A percentile compares a stretch with the other conserved stretches of the same genome.
Conservation (phyloP, 1,140 invertebrate species). For the Polyergus mexicanus region DNA sequence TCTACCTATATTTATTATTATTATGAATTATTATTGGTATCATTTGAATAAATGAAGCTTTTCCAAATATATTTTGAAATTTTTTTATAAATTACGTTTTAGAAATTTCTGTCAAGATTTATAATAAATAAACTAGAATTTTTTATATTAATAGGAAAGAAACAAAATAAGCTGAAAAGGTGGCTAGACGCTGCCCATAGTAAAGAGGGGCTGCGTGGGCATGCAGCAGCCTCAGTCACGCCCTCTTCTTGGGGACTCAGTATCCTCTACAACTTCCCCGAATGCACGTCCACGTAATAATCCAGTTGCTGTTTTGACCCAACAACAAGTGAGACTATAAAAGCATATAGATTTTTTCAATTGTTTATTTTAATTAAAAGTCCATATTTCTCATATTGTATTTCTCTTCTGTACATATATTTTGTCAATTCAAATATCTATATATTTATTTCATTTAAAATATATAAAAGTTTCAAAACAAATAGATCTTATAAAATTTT, state of each 20-base stretch:
- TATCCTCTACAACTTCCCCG: conserved; percentile 87
- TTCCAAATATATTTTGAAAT: too few relatives aligned
- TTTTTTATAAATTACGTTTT: conserved; percentile 15
- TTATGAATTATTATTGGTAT: neutral
- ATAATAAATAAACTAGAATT: neutral
- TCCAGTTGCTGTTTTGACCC: conserved; percentile 86
- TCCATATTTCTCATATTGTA: neutral
- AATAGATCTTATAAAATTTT: conserved; percentile 20
- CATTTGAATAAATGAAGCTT: neutral
- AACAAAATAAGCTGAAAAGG: conserved; percentile 78
- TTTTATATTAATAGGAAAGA: conserved; percentile 77
- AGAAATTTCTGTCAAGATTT: neutral
- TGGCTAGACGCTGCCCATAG: conserved; percentile 86
- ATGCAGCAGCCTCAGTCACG: conserved; percentile 88
- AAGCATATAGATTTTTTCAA: neutral
- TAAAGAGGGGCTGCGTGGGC: conserved; percentile 88
- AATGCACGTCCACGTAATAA: conserved; percentile 83
- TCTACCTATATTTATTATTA: neutral
- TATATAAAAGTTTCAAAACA: neutral
- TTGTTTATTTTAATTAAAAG: neutral
- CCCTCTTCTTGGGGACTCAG: conserved; percentile 87
- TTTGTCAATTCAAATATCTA: neutral
- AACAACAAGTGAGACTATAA: conserved; percentile 85
- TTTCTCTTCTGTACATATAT: neutral
- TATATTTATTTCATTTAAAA: neutral